Conservation (phyloP, 2,797 vertebrate genomes). For the Tachyglossus aculeatus region DNA sequence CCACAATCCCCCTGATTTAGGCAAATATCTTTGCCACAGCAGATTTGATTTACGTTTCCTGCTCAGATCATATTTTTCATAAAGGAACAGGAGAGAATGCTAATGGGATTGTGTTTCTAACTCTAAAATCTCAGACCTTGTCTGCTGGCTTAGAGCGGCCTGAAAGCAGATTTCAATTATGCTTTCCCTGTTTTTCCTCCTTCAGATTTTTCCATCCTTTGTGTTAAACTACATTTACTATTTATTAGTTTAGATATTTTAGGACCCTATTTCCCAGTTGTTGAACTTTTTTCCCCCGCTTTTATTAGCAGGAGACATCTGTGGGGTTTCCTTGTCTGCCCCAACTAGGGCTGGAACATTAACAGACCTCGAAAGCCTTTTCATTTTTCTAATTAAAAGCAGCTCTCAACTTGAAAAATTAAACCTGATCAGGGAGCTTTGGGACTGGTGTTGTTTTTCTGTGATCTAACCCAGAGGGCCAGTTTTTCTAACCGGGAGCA, state of each 20-base stretch:
- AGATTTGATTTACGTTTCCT: constrained; percentile 14
- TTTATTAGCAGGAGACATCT: not conserved
- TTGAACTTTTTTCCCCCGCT: not conserved
- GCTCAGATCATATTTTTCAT: constrained; percentile 19
- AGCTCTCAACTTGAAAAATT: constrained; percentile 15
- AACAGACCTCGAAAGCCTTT: not conserved
- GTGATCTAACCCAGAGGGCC: not conserved
- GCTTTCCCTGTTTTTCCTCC: not conserved
- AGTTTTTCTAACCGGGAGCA: not conserved
- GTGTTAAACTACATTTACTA: constrained; percentile 7
- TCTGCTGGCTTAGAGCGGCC: not conserved
- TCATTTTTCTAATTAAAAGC: constrained; percentile 32
- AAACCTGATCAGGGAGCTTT: not conserved
- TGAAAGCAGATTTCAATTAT: not conserved
- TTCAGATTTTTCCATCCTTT: constrained; percentile 9
- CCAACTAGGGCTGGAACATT: not conserved
- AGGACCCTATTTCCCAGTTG: not conserved
- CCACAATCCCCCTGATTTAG: constrained; percentile 1
- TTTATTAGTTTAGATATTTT: not conserved
- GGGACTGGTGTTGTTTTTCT: not conserved
- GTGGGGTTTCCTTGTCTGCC: not conserved
- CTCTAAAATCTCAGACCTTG: not conserved
- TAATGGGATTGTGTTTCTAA: constrained; percentile 7
- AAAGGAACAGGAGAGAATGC: constrained; percentile 16
- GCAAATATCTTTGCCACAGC: not conserved